Conservation (phyloP, 92 coral and sea anemone genomes). For the Palythoa heliodiscus region DNA sequence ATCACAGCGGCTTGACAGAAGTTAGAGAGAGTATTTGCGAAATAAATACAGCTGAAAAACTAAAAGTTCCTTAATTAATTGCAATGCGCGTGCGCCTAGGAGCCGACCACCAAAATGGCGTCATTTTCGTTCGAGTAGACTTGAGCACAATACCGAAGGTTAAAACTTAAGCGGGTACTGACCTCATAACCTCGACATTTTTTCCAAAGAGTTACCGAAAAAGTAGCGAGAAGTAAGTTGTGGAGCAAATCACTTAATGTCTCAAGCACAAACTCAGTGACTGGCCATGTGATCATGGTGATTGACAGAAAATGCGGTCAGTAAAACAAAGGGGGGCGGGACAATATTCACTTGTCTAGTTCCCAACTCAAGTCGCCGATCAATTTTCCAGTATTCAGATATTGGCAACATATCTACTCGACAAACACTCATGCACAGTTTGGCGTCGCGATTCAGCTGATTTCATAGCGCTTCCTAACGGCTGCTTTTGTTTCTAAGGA, state of each 20-base stretch:
- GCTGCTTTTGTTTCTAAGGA: constrained; percentile 28
- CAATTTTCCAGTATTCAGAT: constrained; percentile 46
- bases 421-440: constrained; percentile 35
- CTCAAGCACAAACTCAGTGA: constrained; percentile 9
- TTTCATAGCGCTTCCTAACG: constrained; percentile 28
- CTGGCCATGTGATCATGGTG: constrained; percentile 46
- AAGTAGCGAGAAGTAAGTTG: background rate
- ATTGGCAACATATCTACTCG: constrained; percentile 29
- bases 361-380: constrained; percentile 43
- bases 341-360: constrained; percentile 40
- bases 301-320: constrained; percentile 60
- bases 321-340: constrained; percentile 84
- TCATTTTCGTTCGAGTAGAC: constrained; percentile 37
- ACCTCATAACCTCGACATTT: background rate
- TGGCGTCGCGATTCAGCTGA: constrained; percentile 42
- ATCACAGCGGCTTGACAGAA: constrained; percentile 70
- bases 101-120: constrained; percentile 36
- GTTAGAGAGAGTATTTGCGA: constrained; percentile 57
- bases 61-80: constrained; percentile 72
- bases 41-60: constrained; percentile 87
- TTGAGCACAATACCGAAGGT: constrained; percentile 34
- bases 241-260: background rate
- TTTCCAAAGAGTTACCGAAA: background rate
- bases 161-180: background rate
- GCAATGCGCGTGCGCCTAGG: constrained; percentile 75